A percentile compares a stretch with the other conserved stretches of the same genome.
These are phyloP conservation scores for Xiphias gladius DNA, from an alignment of 2,113 vertebrate genomes.

Conservation along the genomic window DNA sequence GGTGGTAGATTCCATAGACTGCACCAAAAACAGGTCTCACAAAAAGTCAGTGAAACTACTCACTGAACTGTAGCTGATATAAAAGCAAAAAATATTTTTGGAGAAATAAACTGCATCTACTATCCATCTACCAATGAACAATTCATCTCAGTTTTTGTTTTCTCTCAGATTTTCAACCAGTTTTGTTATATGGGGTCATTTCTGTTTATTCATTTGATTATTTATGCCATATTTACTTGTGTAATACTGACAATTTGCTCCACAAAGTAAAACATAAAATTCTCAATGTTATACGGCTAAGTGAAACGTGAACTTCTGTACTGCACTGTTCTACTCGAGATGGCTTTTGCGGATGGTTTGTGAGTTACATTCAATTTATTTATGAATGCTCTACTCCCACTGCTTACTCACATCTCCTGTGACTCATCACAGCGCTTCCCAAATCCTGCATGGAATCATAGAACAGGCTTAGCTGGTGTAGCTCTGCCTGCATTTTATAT, in stretches of 20 bases:
- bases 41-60: neutral
- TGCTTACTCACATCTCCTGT: conserved; percentile 64
- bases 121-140: neutral
- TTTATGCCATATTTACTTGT: neutral
- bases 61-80: neutral
- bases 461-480: conserved; percentile 61
- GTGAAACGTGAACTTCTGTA: neutral
- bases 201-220: neutral
- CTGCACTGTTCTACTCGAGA: conserved; percentile 6
- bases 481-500: conserved; percentile 40
- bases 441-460: conserved; percentile 73
- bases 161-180: neutral
- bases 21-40: neutral
- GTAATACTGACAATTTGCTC: no score
- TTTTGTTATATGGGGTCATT: neutral
- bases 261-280: neutral
- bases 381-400: conserved; percentile 58
- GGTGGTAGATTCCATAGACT: neutral
- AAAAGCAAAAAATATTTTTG: neutral
- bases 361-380: conserved; percentile 62
- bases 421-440: conserved; percentile 68
- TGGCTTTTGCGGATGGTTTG: conserved; percentile 29
- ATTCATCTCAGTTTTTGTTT: neutral
- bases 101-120: neutral
- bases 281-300: neutral